phyloP scores from a whole-genome alignment of 2,113 vertebrate species.

The Myanophis thanlyinensis region DNA sequence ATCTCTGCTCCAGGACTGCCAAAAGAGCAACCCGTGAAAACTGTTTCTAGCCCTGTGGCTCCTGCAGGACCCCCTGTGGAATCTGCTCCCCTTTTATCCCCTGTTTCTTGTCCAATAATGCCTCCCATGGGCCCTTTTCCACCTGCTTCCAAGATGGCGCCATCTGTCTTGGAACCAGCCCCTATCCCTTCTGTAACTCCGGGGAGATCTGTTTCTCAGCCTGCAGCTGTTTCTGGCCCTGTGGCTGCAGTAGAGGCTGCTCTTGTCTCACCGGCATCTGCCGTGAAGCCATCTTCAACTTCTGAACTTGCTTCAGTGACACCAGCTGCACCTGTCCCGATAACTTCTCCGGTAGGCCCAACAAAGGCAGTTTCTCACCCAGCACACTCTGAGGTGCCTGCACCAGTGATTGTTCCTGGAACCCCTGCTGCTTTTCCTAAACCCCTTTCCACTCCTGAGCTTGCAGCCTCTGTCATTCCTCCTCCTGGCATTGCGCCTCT shows the following conservation, averaged over 20 bases:
- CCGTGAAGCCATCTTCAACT: neutral
- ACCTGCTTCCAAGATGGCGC: neutral
- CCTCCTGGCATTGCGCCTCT: neutral
- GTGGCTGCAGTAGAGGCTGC: neutral
- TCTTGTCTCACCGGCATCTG: neutral
- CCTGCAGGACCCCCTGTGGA: neutral
- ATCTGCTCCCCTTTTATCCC: too few species aligned
- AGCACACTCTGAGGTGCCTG: too few species aligned
- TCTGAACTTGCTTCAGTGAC: neutral
- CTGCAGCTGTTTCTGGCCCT: neutral
- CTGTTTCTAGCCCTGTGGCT: neutral
- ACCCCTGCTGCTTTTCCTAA: neutral
- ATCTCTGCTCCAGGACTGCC: neutral
- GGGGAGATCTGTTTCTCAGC: neutral
- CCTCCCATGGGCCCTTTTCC: neutral
- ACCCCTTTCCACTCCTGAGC: neutral
- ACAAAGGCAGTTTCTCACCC: neutral
- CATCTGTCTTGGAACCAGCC: neutral
- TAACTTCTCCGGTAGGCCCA: conserved; percentile 1
- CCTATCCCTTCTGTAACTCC: neutral
- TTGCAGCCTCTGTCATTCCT: neutral
- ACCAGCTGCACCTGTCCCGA: neutral
- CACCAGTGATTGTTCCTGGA: neutral
- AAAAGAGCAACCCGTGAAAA: neutral
- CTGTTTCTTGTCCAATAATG: neutral